Percentiles rank a stretch among this genome's conserved stretches.
These are phyloP conservation scores for Phrynocephalus vlangalii DNA, from an alignment of 2,797 vertebrate genomes.

Conservation along the genomic window DNA sequence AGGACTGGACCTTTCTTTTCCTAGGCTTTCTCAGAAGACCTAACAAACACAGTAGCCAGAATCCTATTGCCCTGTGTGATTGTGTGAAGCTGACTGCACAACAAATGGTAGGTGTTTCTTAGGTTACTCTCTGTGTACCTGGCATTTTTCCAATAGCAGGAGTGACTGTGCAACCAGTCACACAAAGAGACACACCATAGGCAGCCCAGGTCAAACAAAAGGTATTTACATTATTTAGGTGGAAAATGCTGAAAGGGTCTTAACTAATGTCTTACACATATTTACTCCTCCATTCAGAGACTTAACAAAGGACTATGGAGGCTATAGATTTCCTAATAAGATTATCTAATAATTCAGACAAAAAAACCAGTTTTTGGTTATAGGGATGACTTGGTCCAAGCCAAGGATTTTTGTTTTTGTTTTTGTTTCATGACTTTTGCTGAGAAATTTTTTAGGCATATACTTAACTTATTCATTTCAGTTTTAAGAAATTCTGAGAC, in stretches of 20 bases:
- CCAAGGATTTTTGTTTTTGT: background rate
- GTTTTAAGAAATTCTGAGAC: background rate
- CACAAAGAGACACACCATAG: too few species aligned
- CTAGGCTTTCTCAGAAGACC: background rate
- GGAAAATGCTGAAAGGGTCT: too few species aligned
- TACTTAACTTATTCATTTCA: background rate
- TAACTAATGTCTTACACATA: background rate
- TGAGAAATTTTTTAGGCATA: background rate
- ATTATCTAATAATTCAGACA: background rate
- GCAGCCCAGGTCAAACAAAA: too few species aligned
- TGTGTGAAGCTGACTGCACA: too few species aligned
- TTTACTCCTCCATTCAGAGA: constrained; percentile 15
- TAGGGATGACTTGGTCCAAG: background rate
- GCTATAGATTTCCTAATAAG: background rate
- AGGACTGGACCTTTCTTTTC: background rate
- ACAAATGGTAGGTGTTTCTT: too few species aligned
- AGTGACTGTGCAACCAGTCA: too few species aligned
- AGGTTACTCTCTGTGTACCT: too few species aligned
- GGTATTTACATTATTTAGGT: too few species aligned
- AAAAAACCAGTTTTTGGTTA: background rate
- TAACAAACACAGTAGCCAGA: background rate
- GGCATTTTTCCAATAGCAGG: too few species aligned
- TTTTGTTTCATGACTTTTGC: constrained; percentile 35
- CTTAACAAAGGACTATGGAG: background rate
- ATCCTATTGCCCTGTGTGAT: too few species aligned